Conservation (phyloP, 2,888 invertebrate species). For the Apamea sordens region DNA sequence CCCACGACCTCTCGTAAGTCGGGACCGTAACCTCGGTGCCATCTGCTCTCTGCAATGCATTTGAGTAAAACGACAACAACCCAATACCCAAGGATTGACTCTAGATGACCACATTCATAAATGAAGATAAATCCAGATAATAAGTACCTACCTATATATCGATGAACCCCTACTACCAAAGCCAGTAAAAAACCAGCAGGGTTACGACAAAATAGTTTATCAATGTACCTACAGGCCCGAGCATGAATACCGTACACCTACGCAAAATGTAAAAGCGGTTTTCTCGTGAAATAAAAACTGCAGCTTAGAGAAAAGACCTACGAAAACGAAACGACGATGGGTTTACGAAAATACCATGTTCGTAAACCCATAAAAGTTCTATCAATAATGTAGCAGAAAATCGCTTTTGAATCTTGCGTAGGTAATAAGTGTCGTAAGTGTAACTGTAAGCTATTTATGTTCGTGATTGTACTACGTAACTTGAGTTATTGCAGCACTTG, state of each 20-base stretch:
- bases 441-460: neutral
- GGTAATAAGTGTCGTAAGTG: constrained; percentile 2
- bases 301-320: neutral
- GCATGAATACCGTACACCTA: neutral
- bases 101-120: neutral
- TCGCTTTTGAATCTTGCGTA: neutral
- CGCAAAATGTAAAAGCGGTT: neutral
- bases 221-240: neutral
- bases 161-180: neutral
- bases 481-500: neutral
- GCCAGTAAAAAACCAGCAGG: neutral
- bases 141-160: neutral
- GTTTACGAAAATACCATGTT: too few species aligned
- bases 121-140: neutral
- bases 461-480: neutral
- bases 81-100: neutral
- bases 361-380: neutral
- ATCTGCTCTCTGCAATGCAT: neutral
- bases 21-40: neutral
- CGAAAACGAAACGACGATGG: too few species aligned
- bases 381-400: neutral
- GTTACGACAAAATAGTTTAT: neutral
- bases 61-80: neutral
- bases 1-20: neutral
- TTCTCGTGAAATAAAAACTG: neutral